phyloP scores from a whole-genome alignment of 92 coral and sea anemone genomes.

The Anthopleura xanthogrammica region DNA sequence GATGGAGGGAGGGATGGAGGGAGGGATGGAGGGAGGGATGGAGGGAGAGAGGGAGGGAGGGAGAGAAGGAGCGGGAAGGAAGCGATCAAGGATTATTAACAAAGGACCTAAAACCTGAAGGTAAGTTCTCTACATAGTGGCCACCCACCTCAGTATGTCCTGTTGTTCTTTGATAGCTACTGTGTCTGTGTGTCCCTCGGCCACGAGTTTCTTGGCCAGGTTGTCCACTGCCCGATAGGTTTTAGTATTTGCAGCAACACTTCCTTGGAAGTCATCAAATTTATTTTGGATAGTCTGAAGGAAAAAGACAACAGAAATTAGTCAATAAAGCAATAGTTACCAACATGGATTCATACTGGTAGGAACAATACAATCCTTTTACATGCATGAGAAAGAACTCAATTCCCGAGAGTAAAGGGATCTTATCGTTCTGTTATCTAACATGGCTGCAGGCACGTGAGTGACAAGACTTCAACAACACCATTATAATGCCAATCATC shows the following conservation, averaged over 20 bases:
- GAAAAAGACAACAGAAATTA: too few species aligned
- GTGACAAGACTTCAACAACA: too few species aligned
- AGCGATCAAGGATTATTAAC: neutral
- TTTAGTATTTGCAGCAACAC: conserved; percentile 69
- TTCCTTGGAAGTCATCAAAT: conserved; percentile 83
- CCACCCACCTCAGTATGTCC: conserved; percentile 69
- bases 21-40: too few species aligned
- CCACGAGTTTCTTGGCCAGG: conserved; percentile 85
- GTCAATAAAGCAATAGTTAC: too few species aligned
- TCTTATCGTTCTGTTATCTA: too few species aligned
- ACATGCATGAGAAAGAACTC: too few species aligned
- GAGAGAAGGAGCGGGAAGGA: too few species aligned
- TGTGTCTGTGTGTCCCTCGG: conserved; percentile 96
- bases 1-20: neutral
- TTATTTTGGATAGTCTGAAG: conserved; percentile 70
- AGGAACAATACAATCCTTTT: too few species aligned
- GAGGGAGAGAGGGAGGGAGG: too few species aligned
- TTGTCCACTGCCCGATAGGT: conserved; percentile 78
- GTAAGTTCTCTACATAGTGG: neutral
- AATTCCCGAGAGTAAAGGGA: too few species aligned
- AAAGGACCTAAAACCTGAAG: neutral
- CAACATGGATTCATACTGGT: too few species aligned
- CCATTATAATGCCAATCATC: neutral
- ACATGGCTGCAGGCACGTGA: too few species aligned
- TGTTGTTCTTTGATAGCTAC: conserved; percentile 92